Conservation (phyloP, 2,888 invertebrate species). For the Taphrorychus bicolor region DNA sequence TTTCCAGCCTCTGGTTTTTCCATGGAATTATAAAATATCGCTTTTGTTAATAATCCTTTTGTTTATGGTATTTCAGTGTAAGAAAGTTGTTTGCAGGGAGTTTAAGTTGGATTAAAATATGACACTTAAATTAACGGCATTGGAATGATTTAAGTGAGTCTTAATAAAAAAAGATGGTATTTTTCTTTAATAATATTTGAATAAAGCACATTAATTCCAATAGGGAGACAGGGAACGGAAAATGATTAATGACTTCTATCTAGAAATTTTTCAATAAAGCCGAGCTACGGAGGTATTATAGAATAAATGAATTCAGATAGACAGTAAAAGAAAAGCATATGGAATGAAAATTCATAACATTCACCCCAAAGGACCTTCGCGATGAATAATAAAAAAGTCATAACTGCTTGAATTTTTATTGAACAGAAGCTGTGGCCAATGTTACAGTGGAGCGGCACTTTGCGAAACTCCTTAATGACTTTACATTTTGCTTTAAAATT, state of each 20-base stretch:
- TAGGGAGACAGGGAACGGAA: conserved; percentile 16
- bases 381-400: conserved; percentile 40
- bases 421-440: conserved; percentile 12
- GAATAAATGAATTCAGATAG: conserved; percentile 40
- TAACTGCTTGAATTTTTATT: conserved; percentile 36
- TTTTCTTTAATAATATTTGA: conserved; percentile 32
- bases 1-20: conserved; percentile 7
- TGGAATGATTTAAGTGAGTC: not conserved
- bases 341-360: conserved; percentile 41
- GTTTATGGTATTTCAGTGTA: not conserved
- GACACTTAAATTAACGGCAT: not conserved
- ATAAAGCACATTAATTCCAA: conserved; percentile 31
- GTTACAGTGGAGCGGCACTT: not conserved
- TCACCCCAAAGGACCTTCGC: conserved; percentile 27
- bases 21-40: conserved; percentile 11
- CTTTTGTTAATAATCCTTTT: not conserved
- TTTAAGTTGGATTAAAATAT: not conserved
- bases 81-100: too few relatives aligned
- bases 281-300: conserved; percentile 30
- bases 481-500: conserved; percentile 2
- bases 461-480: not conserved
- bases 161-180: conserved; percentile 9
- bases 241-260: conserved; percentile 38
- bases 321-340: conserved; percentile 39
- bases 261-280: conserved; percentile 36